Evolutionary conservation across 2,797 vertebrate species (phyloP).

Genomic region (Phrynocephalus guinanensis): DNA sequence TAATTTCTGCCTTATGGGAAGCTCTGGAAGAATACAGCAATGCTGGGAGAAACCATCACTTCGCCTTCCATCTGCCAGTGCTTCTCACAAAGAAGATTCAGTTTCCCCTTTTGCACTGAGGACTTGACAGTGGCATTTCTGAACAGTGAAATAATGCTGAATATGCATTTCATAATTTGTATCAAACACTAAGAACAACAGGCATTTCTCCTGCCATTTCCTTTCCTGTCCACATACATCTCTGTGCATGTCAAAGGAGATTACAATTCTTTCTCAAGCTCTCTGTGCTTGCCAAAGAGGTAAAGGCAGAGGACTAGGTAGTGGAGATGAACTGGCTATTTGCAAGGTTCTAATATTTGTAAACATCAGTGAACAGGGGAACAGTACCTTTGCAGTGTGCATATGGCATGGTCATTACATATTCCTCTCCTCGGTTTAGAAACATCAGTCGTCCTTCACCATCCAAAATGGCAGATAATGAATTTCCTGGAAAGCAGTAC

Average conservation of each 20-base stretch:
- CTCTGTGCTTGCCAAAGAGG: not conserved
- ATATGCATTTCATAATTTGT: not conserved
- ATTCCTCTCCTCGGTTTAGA: conserved; percentile 96
- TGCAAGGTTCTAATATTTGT: not conserved
- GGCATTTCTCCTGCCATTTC: not conserved
- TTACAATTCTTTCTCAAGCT: not conserved
- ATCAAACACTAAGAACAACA: not conserved
- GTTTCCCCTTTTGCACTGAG: not conserved
- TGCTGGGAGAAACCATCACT: not conserved
- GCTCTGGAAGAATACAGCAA: not conserved
- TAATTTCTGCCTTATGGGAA: not conserved
- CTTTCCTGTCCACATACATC: not conserved
- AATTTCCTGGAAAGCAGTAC: conserved; percentile 87
- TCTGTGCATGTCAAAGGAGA: not conserved
- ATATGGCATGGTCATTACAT: conserved; percentile 98
- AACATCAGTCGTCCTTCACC: conserved; percentile 95
- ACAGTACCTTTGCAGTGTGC: conserved; percentile 97
- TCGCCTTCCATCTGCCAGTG: not conserved
- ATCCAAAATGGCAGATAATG: conserved; percentile 94
- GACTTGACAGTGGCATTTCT: not conserved
- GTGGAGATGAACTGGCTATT: not conserved
- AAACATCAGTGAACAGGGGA: conserved; percentile 10
- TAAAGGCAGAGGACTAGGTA: not conserved
- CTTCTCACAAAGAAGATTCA: not conserved
- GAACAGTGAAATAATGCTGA: no score